Conservation (phyloP, 1,140 invertebrate species). For the Meloidogyne floridensis region DNA sequence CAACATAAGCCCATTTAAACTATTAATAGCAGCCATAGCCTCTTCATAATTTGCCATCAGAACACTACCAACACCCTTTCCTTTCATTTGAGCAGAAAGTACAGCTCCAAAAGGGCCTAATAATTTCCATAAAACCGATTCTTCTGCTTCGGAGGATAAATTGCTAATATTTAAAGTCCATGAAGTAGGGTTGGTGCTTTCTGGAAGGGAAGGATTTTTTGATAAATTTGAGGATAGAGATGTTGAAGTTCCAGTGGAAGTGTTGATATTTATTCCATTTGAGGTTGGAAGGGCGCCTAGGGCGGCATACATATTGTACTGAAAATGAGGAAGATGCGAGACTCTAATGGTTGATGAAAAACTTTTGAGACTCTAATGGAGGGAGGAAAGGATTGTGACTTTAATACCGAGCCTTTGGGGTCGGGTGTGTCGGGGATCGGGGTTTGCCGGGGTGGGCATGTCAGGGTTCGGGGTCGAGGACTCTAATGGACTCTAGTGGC, state of each 20-base stretch:
- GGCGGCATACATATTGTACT: constrained; percentile 29
- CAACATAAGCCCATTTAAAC: constrained; percentile 93
- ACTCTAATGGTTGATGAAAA: too few species aligned
- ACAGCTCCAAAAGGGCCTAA: constrained; percentile 98
- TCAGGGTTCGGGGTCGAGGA: neutral
- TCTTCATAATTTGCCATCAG: constrained; percentile 99
- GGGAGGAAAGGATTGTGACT: neutral
- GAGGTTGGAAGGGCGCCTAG: constrained; percentile 30
- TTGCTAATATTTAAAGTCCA: constrained; percentile 96
- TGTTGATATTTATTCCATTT: constrained; percentile 21
- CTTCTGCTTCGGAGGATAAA: constrained; percentile 93
- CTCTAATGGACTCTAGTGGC: neutral
- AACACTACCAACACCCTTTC: constrained; percentile 99
- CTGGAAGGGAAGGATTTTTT: neutral
- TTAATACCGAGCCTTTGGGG: too few species aligned
- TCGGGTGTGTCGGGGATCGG: too few species aligned
- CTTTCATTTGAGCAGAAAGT: constrained; percentile 93
- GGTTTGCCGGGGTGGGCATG: too few species aligned
- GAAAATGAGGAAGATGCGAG: constrained; percentile 12
- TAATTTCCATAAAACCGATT: constrained; percentile 95
- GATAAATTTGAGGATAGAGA: neutral
- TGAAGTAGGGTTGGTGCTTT: neutral
- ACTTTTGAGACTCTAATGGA: neutral
- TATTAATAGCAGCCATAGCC: constrained; percentile 92
- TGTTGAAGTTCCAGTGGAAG: neutral